Evolutionary conservation across 2,888 invertebrate genomes (phyloP), one percentile per base, ranked within the genome.

Genomic region (Schrankia costaestrigalis): DNA sequence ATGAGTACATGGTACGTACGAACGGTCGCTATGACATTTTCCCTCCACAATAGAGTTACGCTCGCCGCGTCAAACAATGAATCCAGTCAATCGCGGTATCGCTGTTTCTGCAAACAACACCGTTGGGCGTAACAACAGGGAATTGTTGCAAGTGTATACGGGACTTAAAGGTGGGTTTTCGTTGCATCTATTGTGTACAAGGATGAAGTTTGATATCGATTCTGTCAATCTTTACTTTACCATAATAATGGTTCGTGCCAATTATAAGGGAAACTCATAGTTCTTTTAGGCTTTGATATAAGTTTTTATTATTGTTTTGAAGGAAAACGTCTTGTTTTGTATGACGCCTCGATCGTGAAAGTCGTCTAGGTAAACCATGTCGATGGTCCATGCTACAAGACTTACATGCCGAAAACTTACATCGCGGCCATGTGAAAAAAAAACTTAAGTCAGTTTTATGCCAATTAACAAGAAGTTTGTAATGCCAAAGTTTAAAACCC

Each of bases 1-100:
- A 42, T 17, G 12, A 22, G 25, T 24, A 46, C 27, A 42, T 38
- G 38, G 29, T 11, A 25, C 22, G 29, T 11, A 25, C 22, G 38
- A 30, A 32, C 27, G 38, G 18, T 27, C 25, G 43, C 43, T 58
- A 58, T 70, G 65, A 71, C 76, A 69, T 71, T 65, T 62, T 58
- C 59, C 35, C 38, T 44, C 47, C 46, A 73, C 71, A 76, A 73
- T 74, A 44, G 65, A 61, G 62, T 62, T 58, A 59, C 62, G 53
- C 55, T 46, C 51, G 54, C 50, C 58, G 55, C 63, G 42, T 59
- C 62, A 62, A 62, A 77, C 77, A 76, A 78, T 74, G 56, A 58
- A 57, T 49, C 58, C 66, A 71, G 71, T 71, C 71, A 72, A 72
- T 76, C 71, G 70, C 62, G 64, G 68, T 70, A 76, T 75, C 73